Evolutionary conservation across 2,113 vertebrate genomes (phyloP).

Genomic region (Hucho hucho): DNA sequence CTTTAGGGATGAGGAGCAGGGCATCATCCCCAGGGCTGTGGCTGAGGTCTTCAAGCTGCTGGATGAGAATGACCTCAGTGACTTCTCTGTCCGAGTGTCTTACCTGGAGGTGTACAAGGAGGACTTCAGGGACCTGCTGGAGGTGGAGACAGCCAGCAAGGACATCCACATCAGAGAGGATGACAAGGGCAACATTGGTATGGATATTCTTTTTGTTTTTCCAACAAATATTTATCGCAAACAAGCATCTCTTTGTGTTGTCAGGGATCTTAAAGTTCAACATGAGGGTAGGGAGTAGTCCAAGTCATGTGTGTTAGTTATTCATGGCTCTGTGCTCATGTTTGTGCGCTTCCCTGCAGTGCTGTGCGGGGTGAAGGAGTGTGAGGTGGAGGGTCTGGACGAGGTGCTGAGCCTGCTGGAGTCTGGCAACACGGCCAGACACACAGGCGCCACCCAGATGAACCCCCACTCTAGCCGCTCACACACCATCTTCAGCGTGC

Average conservation of each 20-base stretch:
- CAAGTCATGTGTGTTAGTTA: not conserved
- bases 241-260: no score
- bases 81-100: conserved; percentile 89
- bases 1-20: conserved; percentile 91
- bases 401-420: conserved; percentile 94
- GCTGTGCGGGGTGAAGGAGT: conserved; percentile 90
- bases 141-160: conserved; percentile 91
- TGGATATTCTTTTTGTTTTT: conserved; percentile 7
- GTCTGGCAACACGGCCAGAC: conserved; percentile 90
- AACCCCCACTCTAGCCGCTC: conserved; percentile 93
- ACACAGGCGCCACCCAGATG: conserved; percentile 91
- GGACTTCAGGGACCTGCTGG: conserved; percentile 92
- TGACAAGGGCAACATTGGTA: conserved; percentile 94
- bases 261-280: no score
- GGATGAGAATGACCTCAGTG: conserved; percentile 89
- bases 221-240: no score
- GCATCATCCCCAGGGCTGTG: conserved; percentile 91
- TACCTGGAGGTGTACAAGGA: conserved; percentile 98
- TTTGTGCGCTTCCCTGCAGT: conserved; percentile 69
- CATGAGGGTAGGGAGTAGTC: not conserved
- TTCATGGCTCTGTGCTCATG: conserved; percentile 10
- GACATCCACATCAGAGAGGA: conserved; percentile 95
- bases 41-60: conserved; percentile 95
- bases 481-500: conserved; percentile 90
- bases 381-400: conserved; percentile 92